Percentiles rank a stretch among this genome's conserved stretches.
These are phyloP conservation scores for Oscheius sp. DNA, from an alignment of 2,888 invertebrate species.

Conservation along the genomic window DNA sequence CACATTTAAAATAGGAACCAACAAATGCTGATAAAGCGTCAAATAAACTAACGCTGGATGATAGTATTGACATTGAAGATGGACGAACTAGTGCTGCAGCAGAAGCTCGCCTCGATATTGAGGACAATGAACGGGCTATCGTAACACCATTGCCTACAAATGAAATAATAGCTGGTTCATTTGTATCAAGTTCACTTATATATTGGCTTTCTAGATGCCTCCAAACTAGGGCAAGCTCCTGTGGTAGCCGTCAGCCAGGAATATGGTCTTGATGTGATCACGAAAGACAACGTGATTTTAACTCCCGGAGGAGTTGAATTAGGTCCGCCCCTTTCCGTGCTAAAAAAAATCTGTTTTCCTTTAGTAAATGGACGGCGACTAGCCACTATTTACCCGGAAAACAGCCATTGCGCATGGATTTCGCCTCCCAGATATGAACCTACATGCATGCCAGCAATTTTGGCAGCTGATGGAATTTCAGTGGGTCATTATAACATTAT, in stretches of 20 bases:
- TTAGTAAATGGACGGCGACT: constrained; percentile 65
- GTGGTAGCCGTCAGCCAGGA: constrained; percentile 28
- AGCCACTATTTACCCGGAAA: constrained; percentile 64
- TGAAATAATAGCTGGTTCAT: constrained; percentile 34
- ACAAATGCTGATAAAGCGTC: not conserved
- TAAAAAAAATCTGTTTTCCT: constrained; percentile 23
- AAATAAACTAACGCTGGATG: constrained; percentile 8
- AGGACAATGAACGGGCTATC: constrained; percentile 27
- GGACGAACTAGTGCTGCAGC: constrained; percentile 29
- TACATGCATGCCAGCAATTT: constrained; percentile 62
- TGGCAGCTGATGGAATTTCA: constrained; percentile 57
- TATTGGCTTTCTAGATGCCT: constrained; percentile 8
- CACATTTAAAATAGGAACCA: not conserved
- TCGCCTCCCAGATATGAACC: constrained; percentile 67
- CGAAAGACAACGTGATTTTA: constrained; percentile 5
- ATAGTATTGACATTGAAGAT: constrained; percentile 29
- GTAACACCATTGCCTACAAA: constrained; percentile 30
- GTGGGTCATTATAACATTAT: constrained; percentile 28
- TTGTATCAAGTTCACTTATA: too few species aligned
- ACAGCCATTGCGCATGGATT: constrained; percentile 66
- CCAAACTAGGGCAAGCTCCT: constrained; percentile 24
- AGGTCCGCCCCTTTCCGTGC: not conserved
- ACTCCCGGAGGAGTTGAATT: constrained; percentile 23
- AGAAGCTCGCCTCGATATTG: constrained; percentile 28
- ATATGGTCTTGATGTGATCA: constrained; percentile 19